Base-by-base conservation (phyloP, 2,797 vertebrate genomes). In the Hipposideros larvatus region DNA sequence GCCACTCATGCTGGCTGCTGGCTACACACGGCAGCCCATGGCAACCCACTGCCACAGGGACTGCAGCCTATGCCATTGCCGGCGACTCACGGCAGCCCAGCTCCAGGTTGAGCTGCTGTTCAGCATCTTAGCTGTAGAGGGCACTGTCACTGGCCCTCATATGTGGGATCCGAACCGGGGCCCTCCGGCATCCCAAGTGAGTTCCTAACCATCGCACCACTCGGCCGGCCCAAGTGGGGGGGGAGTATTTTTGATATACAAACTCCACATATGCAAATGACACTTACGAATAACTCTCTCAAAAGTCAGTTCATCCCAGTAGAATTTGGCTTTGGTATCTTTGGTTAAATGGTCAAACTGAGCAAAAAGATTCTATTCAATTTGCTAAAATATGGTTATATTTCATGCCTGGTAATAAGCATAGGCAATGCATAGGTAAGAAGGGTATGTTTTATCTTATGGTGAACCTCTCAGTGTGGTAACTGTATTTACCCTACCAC, bases 271-370 rank as follows among this genome's bases (percentile, higher is more conserved):
- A 63, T 63, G 9, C 34, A 89, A 93, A 86, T 92, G 4, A 88
- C 11, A 74, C 4, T 71, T n/a, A 66, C 87, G n/a, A 85, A 66
- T 43, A 95, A 43, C 22, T 61, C 34, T 77, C 63, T 86, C 31
- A 57, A 85, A 91, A 85, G 13, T 94, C 55, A 68, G 3, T 74
- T 68, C 11, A 71, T 34, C n/a, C 13, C 61, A 87, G 0, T 22
- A 68, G 5, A 78, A 41, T 85, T 79, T 92, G 63, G 5, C 31
- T 96, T 91, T 90, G 26, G 24, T 77, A 26, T 66, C 65, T 89
- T 80, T 85, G 55, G 16, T 59, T 90, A 96, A 89, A 66, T 2
- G 87, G 15, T 51, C 48, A 92, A 34, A 85, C 2, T 55, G 18
- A 59, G 43, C 79, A 48, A 78, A 87, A 82, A 79, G 5, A 79